Evolutionary conservation across 2,888 invertebrate species (phyloP).

Genomic region (Apamea crenata): DNA sequence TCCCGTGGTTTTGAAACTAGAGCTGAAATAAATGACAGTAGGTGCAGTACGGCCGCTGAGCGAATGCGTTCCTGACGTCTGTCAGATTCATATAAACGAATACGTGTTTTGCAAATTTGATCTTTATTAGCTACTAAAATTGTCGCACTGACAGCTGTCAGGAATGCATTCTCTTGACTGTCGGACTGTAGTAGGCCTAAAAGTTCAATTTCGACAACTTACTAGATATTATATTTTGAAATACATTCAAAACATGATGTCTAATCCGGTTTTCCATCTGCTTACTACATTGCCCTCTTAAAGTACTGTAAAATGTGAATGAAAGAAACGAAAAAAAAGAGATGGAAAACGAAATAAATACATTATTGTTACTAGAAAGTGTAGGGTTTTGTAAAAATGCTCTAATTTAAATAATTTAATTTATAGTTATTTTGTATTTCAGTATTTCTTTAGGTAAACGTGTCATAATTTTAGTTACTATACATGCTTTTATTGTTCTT

Average conservation of each 20-base stretch:
- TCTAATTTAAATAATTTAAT: conserved; percentile 10
- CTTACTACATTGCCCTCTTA: not conserved
- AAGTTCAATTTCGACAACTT: not conserved
- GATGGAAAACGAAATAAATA: not conserved
- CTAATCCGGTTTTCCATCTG: not conserved
- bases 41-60: too few relatives aligned
- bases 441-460: conserved; percentile 64
- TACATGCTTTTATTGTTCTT: not conserved
- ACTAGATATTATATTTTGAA: not conserved
- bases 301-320: not conserved
- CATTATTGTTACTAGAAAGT: too few relatives aligned
- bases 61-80: too few relatives aligned
- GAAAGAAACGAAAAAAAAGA: not conserved
- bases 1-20: not conserved
- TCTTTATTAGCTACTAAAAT: too few relatives aligned
- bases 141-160: too few relatives aligned
- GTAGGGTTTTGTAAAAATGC: conserved; percentile 10
- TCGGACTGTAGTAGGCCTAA: not conserved
- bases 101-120: too few relatives aligned
- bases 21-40: not conserved
- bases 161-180: too few relatives aligned
- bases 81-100: too few relatives aligned
- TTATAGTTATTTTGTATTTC: conserved; percentile 30
- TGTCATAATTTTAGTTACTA: conserved; percentile 58
- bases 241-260: not conserved